phyloP scores from a whole-genome alignment of 2,888 invertebrate species.

The Invenusta paracnida region DNA sequence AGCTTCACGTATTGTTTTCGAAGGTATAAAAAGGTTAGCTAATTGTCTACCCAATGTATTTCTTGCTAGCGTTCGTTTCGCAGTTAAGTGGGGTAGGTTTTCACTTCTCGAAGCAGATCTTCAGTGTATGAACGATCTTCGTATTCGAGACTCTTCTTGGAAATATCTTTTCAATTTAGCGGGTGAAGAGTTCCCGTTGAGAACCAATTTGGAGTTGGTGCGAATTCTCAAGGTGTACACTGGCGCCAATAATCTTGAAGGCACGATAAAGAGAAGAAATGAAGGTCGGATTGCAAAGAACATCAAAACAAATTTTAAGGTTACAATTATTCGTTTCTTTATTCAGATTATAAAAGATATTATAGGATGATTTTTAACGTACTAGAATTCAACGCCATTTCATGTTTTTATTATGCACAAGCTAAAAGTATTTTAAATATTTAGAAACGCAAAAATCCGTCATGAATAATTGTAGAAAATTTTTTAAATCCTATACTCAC shows the following conservation, averaged over 20 bases:
- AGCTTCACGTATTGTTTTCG: constrained; percentile 46
- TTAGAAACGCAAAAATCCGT: too few relatives aligned
- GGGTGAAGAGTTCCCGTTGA: constrained; percentile 46
- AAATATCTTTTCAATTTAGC: constrained; percentile 46
- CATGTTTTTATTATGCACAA: too few relatives aligned
- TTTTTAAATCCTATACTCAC: too few relatives aligned
- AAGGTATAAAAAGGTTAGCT: constrained; percentile 47
- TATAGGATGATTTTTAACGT: too few relatives aligned
- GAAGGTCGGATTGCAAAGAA: too few relatives aligned
- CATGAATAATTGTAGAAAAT: too few relatives aligned
- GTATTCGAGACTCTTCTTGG: not conserved
- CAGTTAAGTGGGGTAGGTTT: constrained; percentile 47
- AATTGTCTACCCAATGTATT: constrained; percentile 52
- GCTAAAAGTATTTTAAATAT: too few relatives aligned
- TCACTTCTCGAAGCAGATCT: constrained; percentile 44
- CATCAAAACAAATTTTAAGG: too few relatives aligned
- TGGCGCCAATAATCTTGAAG: constrained; percentile 43
- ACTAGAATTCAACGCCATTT: too few relatives aligned
- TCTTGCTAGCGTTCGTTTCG: constrained; percentile 48
- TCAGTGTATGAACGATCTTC: constrained; percentile 39
- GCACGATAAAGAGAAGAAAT: too few relatives aligned
- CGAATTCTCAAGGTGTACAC: constrained; percentile 38
- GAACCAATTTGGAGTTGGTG: constrained; percentile 46
- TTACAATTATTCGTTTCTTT: too few relatives aligned
- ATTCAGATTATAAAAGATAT: too few relatives aligned